Conservation (phyloP, 2,113 vertebrate genomes). For the Lichenostomus cassidix region DNA sequence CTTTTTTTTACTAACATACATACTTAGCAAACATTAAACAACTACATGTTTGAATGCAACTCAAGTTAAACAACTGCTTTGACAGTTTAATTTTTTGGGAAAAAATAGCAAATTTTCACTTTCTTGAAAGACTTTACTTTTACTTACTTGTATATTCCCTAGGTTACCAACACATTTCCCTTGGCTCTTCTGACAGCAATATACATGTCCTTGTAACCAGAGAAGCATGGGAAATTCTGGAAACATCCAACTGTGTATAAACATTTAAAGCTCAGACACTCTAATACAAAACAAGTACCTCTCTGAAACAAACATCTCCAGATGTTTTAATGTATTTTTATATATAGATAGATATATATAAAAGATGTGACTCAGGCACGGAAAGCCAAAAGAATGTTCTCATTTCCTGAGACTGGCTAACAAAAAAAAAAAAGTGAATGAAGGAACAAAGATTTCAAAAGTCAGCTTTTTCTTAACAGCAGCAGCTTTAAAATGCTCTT, state of each 20-base stretch:
- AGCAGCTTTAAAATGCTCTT: neutral
- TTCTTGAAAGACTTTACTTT: neutral
- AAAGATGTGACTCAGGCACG: slow-evolving; percentile 34
- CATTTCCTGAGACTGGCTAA: slow-evolving; percentile 59
- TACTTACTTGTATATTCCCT: neutral
- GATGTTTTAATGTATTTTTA: slow-evolving; percentile 33
- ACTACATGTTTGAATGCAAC: neutral
- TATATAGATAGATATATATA: neutral
- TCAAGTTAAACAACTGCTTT: neutral
- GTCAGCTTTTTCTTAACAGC: slow-evolving; percentile 12
- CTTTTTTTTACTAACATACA: neutral
- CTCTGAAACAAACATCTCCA: slow-evolving; percentile 50
- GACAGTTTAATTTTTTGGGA: neutral
- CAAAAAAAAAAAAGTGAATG: slow-evolving; percentile 46
- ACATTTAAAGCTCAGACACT: neutral
- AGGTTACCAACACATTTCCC: neutral
- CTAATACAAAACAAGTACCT: slow-evolving; percentile 12
- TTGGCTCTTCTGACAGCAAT: neutral
- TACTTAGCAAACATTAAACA: neutral
- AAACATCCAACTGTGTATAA: slow-evolving; percentile 1
- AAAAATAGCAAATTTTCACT: neutral
- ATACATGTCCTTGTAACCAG: neutral
- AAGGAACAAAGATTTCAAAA: slow-evolving; percentile 42
- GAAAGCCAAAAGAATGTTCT: slow-evolving; percentile 67
- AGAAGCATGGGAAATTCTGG: slow-evolving; percentile 44